Percentiles rank a stretch among this genome's conserved stretches.
These are phyloP conservation scores for Drosophila emarginata DNA, from an alignment of 2,888 invertebrate species.

Conservation along the genomic window DNA sequence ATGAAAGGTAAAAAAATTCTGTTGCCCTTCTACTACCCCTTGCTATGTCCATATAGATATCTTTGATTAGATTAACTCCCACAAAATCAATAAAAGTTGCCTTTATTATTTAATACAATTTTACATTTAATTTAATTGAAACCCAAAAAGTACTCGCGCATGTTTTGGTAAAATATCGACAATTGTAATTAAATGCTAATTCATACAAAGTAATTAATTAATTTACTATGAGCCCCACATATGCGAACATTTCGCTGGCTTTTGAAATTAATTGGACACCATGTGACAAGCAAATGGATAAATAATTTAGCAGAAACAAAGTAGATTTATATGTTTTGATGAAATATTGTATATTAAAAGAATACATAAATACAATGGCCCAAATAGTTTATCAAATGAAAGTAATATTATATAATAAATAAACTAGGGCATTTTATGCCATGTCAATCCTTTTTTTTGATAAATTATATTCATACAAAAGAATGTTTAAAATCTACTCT, in stretches of 20 bases:
- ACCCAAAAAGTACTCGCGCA: not conserved
- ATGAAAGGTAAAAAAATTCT: no score
- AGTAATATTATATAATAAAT: no score
- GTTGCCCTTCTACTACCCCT: no score
- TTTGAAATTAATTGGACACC: not conserved
- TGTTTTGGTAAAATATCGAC: not conserved
- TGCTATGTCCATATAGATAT: no score
- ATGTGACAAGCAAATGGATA: not conserved
- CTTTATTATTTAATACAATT: not conserved
- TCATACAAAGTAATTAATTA: not conserved
- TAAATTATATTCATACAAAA: no score
- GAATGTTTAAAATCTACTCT: no score
- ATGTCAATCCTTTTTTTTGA: no score
- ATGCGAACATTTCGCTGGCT: not conserved
- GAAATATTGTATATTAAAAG: not conserved
- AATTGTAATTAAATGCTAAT: slow-evolving; percentile 5
- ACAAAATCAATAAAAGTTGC: not conserved
- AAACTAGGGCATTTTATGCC: no score
- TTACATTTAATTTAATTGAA: not conserved
- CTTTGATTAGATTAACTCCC: not conserved
- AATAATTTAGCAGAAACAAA: not conserved
- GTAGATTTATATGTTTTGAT: not conserved
- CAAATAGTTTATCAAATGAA: no score
- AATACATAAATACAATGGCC: no score
- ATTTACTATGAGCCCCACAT: not conserved